phyloP scores from a whole-genome alignment of 2,113 vertebrate genomes.

The Girardinichthys multiradiatus region DNA sequence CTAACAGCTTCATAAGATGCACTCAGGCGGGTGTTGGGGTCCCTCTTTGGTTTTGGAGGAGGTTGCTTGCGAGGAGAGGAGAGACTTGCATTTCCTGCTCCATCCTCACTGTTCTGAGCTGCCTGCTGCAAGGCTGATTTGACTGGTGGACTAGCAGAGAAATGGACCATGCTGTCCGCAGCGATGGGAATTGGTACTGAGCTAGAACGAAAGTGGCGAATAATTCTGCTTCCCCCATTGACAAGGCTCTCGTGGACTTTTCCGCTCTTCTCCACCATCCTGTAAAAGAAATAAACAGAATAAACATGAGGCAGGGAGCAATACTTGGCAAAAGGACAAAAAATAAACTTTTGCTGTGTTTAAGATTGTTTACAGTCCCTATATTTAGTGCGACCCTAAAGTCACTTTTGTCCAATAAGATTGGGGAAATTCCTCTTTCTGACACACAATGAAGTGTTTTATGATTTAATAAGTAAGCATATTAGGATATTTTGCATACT shows the following conservation, averaged over 20 bases:
- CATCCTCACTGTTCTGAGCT: conserved; percentile 84
- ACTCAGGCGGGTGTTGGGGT: conserved; percentile 94
- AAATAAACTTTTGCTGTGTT: background rate
- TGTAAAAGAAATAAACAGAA: conserved; percentile 57
- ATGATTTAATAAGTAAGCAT: background rate
- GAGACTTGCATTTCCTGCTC: conserved; percentile 64
- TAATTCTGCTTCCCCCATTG: conserved; percentile 69
- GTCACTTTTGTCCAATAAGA: background rate
- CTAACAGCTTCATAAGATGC: conserved; percentile 96
- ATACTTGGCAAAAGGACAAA: background rate
- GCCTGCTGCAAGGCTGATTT: conserved; percentile 86
- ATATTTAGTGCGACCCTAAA: background rate
- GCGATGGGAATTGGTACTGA: conserved; percentile 82
- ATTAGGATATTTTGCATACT: background rate
- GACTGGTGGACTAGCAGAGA: conserved; percentile 78
- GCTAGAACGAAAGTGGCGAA: conserved; percentile 85
- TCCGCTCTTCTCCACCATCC: conserved; percentile 83
- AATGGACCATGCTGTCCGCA: conserved; percentile 83
- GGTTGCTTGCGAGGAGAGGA: conserved; percentile 96
- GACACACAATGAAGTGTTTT: background rate
- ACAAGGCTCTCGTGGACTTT: conserved; percentile 76
- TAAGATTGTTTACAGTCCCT: background rate
- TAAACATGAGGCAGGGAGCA: conserved; percentile 31
- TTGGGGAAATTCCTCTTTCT: background rate
- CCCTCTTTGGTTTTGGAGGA: conserved; percentile 97